phyloP scores from a whole-genome alignment of 2,113 vertebrate genomes.

The Poecilia latipinna region DNA sequence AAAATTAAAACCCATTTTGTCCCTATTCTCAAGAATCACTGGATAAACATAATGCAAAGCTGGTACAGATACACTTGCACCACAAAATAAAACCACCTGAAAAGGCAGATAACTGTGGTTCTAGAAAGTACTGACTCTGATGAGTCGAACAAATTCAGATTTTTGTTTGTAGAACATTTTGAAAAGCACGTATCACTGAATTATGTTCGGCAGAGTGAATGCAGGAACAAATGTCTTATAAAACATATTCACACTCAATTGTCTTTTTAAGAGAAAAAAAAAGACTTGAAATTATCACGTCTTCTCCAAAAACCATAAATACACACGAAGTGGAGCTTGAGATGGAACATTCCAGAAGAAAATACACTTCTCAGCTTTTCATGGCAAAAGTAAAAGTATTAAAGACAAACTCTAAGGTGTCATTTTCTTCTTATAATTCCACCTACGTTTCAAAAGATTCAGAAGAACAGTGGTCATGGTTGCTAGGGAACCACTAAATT shows the following conservation, averaged over 20 bases:
- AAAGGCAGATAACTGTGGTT: no score
- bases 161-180: no score
- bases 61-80: no score
- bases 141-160: no score
- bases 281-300: not conserved
- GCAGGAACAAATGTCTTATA: not conserved
- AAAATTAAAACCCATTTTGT: no score
- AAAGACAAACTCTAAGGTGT: not conserved
- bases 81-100: no score
- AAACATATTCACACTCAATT: not conserved
- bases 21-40: no score
- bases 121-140: no score
- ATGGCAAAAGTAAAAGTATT: constrained; percentile 3
- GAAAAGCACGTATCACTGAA: no score
- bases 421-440: not conserved
- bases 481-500: not conserved
- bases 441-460: not conserved
- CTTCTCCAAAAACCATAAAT: not conserved
- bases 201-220: not conserved
- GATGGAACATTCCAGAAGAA: not conserved
- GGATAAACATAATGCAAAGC: no score
- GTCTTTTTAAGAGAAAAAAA: not conserved
- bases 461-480: not conserved
- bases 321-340: not conserved
- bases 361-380: not conserved